Base-by-base conservation (phyloP, 1,140 invertebrate genomes). In the Zelostemma sp. region DNA sequence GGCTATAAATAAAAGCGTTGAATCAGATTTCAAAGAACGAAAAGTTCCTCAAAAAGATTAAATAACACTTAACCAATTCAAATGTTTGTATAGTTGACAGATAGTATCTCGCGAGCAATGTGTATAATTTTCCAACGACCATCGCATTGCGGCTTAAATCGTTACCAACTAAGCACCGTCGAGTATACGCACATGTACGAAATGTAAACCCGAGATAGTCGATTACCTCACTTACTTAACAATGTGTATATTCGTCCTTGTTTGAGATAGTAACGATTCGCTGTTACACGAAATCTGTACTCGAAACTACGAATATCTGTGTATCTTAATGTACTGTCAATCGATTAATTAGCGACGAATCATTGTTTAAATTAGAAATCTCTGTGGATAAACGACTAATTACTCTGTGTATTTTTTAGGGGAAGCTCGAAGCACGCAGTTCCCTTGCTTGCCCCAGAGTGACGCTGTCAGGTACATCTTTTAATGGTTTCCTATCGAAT, bases 401-500 rank as follows among this genome's bases (percentile, higher is more conserved):
- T 8, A 28, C 25, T 28, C 25, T 28, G 8, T 28, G 25, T 28
- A 28, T 8, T 47, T 47, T 47, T 12, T 54, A 77, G 80, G 77
- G 77, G 73, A 78, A 47, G 65, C 51, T 49, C 76, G 77, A 66
- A 68, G 61, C 38, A 75, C 50, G 46, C 60, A 75, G 53, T 68
- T 76, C 48, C 17, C 68, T 41, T 65, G 68, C 17, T 25, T 71
- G 12, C 55, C 70, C 46, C 64, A 74, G 43, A 80, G 81, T 46
- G 80, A 82, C 48, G 74, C 80, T 43, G 76, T 82, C 68, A 81
- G 79, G 80, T 82, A 63, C 73, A 14, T 11, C 12, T 43, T 59
- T 14, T 55, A 17, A 31, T 18, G 19, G 6, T 59, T 50, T 31
- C 19, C 33, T n/a, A 31, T 11, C 9, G 8, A 15, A 50, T 50